Percentiles rank a stretch among this genome's conserved stretches.
phyloP scores from a whole-genome alignment of 1,140 invertebrate genomes.

The Varroa destructor region DNA sequence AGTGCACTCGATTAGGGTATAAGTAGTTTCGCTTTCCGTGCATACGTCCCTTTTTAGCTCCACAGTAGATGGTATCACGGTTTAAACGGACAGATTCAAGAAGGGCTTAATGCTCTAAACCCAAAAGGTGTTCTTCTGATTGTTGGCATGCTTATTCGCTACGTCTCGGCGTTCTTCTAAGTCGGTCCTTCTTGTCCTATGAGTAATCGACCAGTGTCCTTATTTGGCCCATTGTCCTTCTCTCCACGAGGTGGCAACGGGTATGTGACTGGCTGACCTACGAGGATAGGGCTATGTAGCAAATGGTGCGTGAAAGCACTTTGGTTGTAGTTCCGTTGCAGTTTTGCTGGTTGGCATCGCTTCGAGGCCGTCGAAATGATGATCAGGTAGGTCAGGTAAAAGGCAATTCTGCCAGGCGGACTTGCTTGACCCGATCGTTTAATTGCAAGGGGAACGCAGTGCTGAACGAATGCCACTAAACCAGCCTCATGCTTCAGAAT shows the following conservation, averaged over 20 bases:
- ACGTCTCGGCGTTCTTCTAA: neutral
- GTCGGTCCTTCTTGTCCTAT: neutral
- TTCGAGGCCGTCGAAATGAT: neutral
- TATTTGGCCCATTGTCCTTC: neutral
- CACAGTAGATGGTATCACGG: no score
- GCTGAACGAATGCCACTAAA: no score
- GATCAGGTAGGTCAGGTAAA: conserved; percentile 11
- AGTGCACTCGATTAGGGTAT: no score
- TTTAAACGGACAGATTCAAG: neutral
- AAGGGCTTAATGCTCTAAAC: neutral
- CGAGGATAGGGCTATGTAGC: neutral
- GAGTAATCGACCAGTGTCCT: conserved; percentile 2
- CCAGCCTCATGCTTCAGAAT: no score
- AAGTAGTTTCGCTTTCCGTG: no score
- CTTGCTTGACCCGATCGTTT: no score
- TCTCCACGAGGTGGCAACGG: neutral
- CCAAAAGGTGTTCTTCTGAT: neutral
- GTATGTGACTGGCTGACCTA: neutral
- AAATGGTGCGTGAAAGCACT: conserved; percentile 27
- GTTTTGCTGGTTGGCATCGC: neutral
- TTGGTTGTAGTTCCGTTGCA: conserved; percentile 9
- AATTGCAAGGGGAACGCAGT: no score
- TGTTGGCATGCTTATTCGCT: no score
- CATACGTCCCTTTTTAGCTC: no score
- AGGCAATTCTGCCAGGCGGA: neutral